Evolutionary conservation across 2,888 invertebrate species (phyloP).

Genomic region (Heliconius erato): DNA sequence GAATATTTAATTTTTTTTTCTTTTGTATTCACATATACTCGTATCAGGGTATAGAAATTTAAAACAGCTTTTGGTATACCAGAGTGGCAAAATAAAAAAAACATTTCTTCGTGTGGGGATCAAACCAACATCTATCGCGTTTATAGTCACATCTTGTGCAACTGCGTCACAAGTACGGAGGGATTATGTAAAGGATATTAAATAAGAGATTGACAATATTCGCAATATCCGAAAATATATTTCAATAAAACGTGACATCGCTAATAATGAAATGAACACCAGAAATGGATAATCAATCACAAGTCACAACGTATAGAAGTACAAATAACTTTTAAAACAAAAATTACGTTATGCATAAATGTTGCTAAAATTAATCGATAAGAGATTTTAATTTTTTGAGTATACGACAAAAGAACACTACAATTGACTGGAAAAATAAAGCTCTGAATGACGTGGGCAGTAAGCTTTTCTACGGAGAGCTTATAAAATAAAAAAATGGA

Average conservation of each 20-base stretch:
- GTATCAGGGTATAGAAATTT: too few species aligned
- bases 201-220: not conserved
- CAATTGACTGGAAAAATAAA: not conserved
- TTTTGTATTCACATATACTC: too few species aligned
- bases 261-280: slow-evolving; percentile 6
- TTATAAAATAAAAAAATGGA: not conserved
- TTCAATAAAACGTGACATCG: slow-evolving; percentile 15
- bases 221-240: not conserved
- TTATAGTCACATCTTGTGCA: not conserved
- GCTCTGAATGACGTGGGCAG: not conserved
- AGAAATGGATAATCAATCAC: slow-evolving; percentile 19
- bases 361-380: not conserved
- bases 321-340: not conserved
- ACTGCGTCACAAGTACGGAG: not conserved
- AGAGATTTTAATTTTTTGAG: not conserved
- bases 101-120: not conserved
- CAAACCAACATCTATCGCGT: not conserved
- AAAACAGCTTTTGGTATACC: too few species aligned
- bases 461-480: not conserved
- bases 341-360: not conserved
- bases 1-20: too few species aligned
- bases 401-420: not conserved
- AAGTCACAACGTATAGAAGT: slow-evolving; percentile 3
- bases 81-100: not conserved
- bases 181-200: not conserved